Evolutionary conservation across 2,888 invertebrate genomes (phyloP).

Genomic region (Torymus texanus): DNA sequence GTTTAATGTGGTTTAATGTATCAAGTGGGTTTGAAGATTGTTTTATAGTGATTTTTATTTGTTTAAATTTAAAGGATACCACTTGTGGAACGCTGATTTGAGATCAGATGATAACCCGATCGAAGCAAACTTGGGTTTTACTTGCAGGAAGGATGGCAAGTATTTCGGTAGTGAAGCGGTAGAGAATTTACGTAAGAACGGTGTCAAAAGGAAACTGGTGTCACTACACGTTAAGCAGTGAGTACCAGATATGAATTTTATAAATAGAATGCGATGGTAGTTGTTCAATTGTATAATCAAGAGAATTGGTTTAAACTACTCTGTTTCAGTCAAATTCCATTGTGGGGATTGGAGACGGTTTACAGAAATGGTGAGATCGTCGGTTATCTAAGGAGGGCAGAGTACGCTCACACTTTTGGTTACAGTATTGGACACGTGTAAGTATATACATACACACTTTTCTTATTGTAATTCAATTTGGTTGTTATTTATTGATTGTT

Average conservation of each 20-base stretch:
- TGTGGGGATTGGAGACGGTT: constrained; percentile 91
- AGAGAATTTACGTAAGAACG: constrained; percentile 80
- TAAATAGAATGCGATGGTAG: not conserved
- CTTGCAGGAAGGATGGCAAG: constrained; percentile 86
- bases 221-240: constrained; percentile 83
- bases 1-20: too few species aligned
- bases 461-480: too few species aligned
- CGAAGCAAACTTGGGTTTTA: constrained; percentile 87
- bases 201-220: constrained; percentile 84
- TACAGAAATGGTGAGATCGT: constrained; percentile 86
- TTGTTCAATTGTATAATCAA: not conserved
- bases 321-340: constrained; percentile 77
- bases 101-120: constrained; percentile 90
- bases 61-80: constrained; percentile 80
- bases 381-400: constrained; percentile 88
- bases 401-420: constrained; percentile 82
- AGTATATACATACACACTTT: constrained; percentile 59
- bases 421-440: constrained; percentile 81
- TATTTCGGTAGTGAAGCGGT: constrained; percentile 87
- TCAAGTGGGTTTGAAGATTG: too few species aligned
- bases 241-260: constrained; percentile 65
- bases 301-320: not conserved
- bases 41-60: constrained; percentile 7
- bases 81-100: constrained; percentile 90
- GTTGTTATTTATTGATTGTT: not conserved